phyloP scores from a whole-genome alignment of 2,113 vertebrate genomes.

The Bufo bufo region DNA sequence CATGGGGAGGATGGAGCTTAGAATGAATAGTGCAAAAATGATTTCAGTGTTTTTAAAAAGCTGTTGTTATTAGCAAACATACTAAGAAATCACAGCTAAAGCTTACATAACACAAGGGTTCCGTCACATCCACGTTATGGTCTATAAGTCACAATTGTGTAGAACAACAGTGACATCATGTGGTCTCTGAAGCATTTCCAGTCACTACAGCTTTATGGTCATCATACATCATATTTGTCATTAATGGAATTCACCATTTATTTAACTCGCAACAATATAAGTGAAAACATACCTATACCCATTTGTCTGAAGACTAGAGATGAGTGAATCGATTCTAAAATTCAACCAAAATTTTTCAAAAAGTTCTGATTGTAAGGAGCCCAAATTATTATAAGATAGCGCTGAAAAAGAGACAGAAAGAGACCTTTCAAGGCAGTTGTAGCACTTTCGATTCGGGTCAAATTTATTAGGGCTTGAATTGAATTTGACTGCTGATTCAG shows the following conservation, averaged over 20 bases:
- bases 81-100: not conserved
- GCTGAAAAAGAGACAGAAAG: too few relatives aligned
- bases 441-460: too few relatives aligned
- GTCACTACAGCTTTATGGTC: conserved; percentile 37
- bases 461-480: too few relatives aligned
- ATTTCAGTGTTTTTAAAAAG: not conserved
- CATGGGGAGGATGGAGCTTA: not conserved
- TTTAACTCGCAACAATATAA: not conserved
- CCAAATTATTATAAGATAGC: too few relatives aligned
- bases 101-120: not conserved
- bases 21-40: not conserved
- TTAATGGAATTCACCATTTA: not conserved
- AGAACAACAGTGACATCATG: conserved; percentile 58
- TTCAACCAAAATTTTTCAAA: too few relatives aligned
- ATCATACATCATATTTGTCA: not conserved
- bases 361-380: too few relatives aligned
- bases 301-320: not conserved
- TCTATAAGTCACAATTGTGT: conserved; percentile 10
- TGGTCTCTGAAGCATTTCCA: conserved; percentile 46
- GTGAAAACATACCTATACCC: not conserved
- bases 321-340: too few relatives aligned
- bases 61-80: not conserved
- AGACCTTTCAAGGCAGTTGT: too few relatives aligned
- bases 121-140: not conserved
- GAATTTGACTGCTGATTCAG: too few relatives aligned